Percentiles rank a stretch among this genome's conserved stretches.
These are phyloP conservation scores for Labeo calbasu DNA, from an alignment of 2,797 vertebrate genomes.

Conservation along the genomic window DNA sequence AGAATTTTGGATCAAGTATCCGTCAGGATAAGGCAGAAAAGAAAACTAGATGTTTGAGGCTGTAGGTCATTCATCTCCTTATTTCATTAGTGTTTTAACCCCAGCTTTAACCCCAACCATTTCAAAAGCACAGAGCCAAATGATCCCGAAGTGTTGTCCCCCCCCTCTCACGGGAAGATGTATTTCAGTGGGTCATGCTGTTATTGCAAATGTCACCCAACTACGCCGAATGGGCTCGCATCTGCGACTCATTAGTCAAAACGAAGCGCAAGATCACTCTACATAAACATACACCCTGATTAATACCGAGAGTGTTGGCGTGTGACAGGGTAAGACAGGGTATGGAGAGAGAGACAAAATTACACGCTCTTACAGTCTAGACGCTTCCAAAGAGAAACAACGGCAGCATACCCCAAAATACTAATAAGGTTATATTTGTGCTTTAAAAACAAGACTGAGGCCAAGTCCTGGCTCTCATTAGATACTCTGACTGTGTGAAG, in stretches of 20 bases:
- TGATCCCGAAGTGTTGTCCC: not conserved
- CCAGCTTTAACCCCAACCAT: constrained; percentile 8
- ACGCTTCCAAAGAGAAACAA: constrained; percentile 26
- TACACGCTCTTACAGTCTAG: constrained; percentile 28
- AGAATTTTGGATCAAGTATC: not conserved
- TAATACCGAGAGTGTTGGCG: not conserved
- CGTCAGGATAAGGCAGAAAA: not conserved
- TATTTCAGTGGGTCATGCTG: constrained; percentile 9
- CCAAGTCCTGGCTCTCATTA: constrained; percentile 46
- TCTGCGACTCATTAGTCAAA: constrained; percentile 54
- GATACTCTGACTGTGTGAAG: constrained; percentile 45
- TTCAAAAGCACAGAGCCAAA: not conserved
- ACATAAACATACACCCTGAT: constrained; percentile 35
- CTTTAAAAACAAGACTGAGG: constrained; percentile 46
- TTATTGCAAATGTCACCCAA: constrained; percentile 39
- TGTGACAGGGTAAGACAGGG: constrained; percentile 35
- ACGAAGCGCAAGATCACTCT: constrained; percentile 39
- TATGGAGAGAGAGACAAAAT: constrained; percentile 16
- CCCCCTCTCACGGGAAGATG: not conserved
- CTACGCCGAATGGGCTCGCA: constrained; percentile 45
- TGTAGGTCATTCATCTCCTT: constrained; percentile 8
- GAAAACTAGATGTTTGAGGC: not conserved
- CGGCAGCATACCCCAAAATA: constrained; percentile 4
- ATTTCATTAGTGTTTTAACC: constrained; percentile 12
- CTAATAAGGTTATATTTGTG: constrained; percentile 47